Evolutionary conservation across 1,140 invertebrate genomes (phyloP).

Genomic region (Eurosta solidaginis): DNA sequence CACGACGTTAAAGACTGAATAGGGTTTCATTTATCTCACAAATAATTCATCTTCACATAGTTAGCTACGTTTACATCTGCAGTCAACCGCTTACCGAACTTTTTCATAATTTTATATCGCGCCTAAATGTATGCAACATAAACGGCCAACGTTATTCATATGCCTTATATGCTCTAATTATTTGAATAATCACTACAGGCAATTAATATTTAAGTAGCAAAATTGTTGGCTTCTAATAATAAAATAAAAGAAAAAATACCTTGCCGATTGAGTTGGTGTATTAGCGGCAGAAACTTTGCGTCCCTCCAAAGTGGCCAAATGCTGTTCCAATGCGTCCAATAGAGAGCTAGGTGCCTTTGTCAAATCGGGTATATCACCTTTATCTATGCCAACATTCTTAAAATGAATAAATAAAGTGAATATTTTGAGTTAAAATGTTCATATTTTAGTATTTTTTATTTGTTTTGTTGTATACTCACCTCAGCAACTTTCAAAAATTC

Average conservation of each 20-base stretch:
- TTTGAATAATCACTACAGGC: too few relatives aligned
- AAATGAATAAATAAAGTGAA: conserved; percentile 12
- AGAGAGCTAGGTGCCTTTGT: conserved; percentile 99
- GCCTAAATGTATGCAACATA: too few relatives aligned
- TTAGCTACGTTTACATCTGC: too few relatives aligned
- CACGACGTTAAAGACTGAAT: too few relatives aligned
- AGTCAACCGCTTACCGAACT: too few relatives aligned
- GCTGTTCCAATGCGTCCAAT: conserved; percentile 95
- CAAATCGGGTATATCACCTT: conserved; percentile 97
- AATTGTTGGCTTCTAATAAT: background rate
- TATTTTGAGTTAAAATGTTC: too few relatives aligned
- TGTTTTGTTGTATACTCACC: conserved; percentile 61
- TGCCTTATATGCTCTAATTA: too few relatives aligned
- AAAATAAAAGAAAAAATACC: conserved; percentile 63
- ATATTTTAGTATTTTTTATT: background rate
- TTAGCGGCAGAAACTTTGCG: conserved; percentile 85
- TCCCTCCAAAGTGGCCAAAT: conserved; percentile 90
- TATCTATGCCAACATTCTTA: conserved; percentile 97
- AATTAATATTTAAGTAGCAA: background rate
- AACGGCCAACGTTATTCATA: too few relatives aligned
- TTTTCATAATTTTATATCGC: too few relatives aligned
- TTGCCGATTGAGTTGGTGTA: conserved; percentile 82
- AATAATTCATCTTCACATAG: too few relatives aligned
- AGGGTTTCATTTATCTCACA: too few relatives aligned
- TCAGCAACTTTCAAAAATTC: conserved; percentile 98